Base-by-base conservation (phyloP, 2,113 vertebrate species). In the Campylomormyrus tamandua region DNA sequence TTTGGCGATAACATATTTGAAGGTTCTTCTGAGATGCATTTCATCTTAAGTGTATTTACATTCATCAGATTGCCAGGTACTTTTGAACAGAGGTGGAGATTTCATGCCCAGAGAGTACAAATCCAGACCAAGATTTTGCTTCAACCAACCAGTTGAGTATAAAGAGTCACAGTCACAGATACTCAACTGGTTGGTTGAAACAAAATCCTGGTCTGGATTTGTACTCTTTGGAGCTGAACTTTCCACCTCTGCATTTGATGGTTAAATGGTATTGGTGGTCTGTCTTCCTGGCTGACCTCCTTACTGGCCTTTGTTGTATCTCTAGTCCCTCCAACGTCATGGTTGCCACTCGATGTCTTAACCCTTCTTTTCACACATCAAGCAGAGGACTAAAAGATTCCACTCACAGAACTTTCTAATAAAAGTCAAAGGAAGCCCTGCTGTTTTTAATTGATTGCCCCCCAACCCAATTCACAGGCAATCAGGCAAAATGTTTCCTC, bases 391-490 rank as follows among this genome's bases (percentile, higher is more conserved):
- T 84, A 46, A 84, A 48, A 84, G 45, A 46, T 84, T 48, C 83
- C 83, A 46, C 83, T 84, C 45, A 48, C 45, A 48, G 83, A 80
- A 46, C 83, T 84, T 84, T 46, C 83, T 84, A 84, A 84, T 10
- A 84, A 3, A 84, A 84, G 83, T 84, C 83, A 84, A n/a, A 46
- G 45, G 45, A 10, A 84, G 8, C 83, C 45, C 83, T 48, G 45
- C 83, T 84, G 83, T 48, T 48, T 84, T 84, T 84, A 84, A 84
- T 84, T 84, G 83, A 84, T 84, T 84, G 83, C 83, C 83, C 83
- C 9, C 9, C 83, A 84, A 84, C 83, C 42, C 83, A 84, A 48
- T 84, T 84, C 17, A 48, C 83, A 84, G 83, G 17, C 83, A 84
- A 48, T 84, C 83, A 84, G 83, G 42, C 83, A 48, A 84, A 48